Base-by-base conservation (phyloP, 2,888 invertebrate genomes). In the Lasioglossum leucozonium region DNA sequence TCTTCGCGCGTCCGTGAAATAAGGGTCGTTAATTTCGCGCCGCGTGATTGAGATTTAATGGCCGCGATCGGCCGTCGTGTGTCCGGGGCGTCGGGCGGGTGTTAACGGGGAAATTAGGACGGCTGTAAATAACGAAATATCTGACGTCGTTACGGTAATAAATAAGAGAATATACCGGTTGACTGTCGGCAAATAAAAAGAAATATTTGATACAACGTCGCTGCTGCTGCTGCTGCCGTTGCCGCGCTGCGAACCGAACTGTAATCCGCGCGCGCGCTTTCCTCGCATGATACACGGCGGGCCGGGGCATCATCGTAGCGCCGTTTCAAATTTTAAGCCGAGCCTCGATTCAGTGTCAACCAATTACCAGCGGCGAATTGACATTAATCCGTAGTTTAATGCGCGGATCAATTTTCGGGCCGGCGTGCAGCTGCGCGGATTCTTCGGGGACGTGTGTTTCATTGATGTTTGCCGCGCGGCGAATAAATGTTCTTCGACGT, bases 311-410 rank as follows among this genome's bases (percentile, higher is more conserved):
- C 82, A 79, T 88, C 84, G 78, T 72, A 76, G 40, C 71, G 62
- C 72, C 69, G 84, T 90, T 86, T 87, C 82, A 86, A 88, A 87
- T 87, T 87, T 69, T 89, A 86, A 89, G 83, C 87, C 79, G 47
- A 13, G 77, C 79, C 44, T 62, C 77, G 86, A 89, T 89, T 89
- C 84, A 88, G 79, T 80, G 82, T 77, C 80, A 85, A 87, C 86
- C 87, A 90, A 90, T 90, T 90, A 87, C 85, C 74, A 81, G 71
- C 80, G 72, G 44, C 81, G 81, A 83, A 89, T 84, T 75, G 85
- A 79, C 85, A 79, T 82, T 90, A 90, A 90, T 90, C 85, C 84
- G 26, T 22, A 78, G 82, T 88, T 90, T 90, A 90, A 90, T 90
- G 84, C 88, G 81, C 62, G 82, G 86, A 90, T 90, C 86, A 88